Conservation (phyloP, 2,888 invertebrate species). For the Cordylochernes scorpioides region DNA sequence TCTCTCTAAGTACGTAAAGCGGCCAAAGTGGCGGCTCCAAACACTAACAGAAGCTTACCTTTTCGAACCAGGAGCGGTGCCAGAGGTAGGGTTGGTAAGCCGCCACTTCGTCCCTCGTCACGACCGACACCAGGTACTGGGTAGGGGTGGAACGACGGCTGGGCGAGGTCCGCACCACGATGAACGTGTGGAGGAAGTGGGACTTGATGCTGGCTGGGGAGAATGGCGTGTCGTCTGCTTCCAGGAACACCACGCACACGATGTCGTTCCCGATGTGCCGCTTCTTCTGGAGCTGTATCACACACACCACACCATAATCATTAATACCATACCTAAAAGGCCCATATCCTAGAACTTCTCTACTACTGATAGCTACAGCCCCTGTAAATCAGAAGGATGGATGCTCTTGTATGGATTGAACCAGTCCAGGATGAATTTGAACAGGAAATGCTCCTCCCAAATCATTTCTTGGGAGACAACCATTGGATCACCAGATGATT, state of each 20-base stretch:
- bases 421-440: no score
- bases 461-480: no score
- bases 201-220: conserved; percentile 80
- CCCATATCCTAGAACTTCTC: no score
- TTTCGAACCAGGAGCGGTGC: conserved; percentile 80
- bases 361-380: no score
- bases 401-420: no score
- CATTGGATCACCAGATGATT: no score
- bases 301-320: no score
- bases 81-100: conserved; percentile 82
- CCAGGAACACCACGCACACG: conserved; percentile 73
- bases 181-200: conserved; percentile 76
- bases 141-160: conserved; percentile 60
- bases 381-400: no score
- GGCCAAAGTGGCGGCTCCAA: no score
- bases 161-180: conserved; percentile 62
- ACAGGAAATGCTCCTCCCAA: no score
- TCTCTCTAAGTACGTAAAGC: no score
- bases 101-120: conserved; percentile 73
- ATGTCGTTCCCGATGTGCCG: conserved; percentile 82
- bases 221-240: conserved; percentile 71
- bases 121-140: conserved; percentile 46
- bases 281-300: conserved; percentile 58
- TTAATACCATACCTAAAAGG: no score
- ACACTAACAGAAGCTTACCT: conserved; percentile 23